These are phyloP conservation scores for Andrena flavipes DNA, from an alignment of 2,888 invertebrate genomes.

Conservation along the genomic window DNA sequence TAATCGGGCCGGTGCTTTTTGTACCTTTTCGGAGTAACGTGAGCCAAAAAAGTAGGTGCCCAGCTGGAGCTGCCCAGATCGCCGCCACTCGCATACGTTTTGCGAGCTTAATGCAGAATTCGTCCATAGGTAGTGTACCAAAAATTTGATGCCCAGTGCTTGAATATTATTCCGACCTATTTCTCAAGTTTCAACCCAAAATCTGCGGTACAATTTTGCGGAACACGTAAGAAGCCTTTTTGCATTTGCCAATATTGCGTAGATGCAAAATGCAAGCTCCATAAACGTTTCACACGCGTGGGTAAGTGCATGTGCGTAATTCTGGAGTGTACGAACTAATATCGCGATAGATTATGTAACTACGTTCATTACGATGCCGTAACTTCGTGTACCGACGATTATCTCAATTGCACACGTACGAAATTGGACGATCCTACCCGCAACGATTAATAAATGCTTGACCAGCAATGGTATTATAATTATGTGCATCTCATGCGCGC, in stretches of 20 bases:
- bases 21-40: constrained; percentile 42
- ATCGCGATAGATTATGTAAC: constrained; percentile 51
- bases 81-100: constrained; percentile 28
- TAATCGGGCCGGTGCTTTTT: constrained; percentile 56
- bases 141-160: neutral
- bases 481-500: neutral
- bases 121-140: neutral
- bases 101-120: constrained; percentile 1
- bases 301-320: neutral
- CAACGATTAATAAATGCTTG: constrained; percentile 50
- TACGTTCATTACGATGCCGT: constrained; percentile 41
- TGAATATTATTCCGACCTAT: neutral
- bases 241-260: neutral
- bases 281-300: constrained; percentile 1
- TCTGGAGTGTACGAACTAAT: constrained; percentile 16
- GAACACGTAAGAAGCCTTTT: neutral
- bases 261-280: neutral
- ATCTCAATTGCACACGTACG: constrained; percentile 47
- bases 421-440: constrained; percentile 29
- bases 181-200: neutral
- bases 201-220: neutral
- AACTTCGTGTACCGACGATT: constrained; percentile 32
- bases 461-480: constrained; percentile 44
- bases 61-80: constrained; percentile 21
- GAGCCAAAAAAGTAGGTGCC: constrained; percentile 36